Conservation (phyloP, 37 sponge, comb jelly and placozoan species). For the Bolinopsis microptera region DNA sequence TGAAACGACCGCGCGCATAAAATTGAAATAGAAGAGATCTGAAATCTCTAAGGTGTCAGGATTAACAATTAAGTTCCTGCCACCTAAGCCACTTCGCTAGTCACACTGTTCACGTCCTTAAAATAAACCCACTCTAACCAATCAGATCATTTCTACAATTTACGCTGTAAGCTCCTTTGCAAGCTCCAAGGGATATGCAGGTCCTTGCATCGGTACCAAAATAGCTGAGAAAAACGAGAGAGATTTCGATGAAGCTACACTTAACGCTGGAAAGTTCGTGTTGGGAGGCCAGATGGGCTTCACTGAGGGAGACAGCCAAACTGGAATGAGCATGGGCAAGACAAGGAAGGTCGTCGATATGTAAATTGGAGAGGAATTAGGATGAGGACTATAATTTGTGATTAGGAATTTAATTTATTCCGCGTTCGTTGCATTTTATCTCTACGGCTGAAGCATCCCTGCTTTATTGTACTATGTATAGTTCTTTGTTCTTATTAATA, state of each 20-base stretch:
- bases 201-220: conserved; percentile 79
- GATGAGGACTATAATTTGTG: too few species aligned
- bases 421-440: neutral
- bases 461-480: too few species aligned
- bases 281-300: conserved; percentile 90
- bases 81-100: neutral
- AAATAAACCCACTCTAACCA: neutral
- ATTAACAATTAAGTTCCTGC: too few species aligned
- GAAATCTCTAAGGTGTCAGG: too few species aligned
- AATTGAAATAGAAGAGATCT: too few species aligned
- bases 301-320: conserved; percentile 87
- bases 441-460: neutral
- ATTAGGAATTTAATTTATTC: neutral
- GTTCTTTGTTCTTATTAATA: too few species aligned
- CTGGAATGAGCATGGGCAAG: conserved; percentile 72
- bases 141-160: neutral
- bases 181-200: conserved; percentile 68
- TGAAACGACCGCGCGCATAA: too few species aligned
- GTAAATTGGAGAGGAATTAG: neutral
- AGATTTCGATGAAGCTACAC: conserved; percentile 77
- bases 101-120: neutral
- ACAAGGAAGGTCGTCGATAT: neutral
- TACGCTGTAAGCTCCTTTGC: conserved; percentile 34
- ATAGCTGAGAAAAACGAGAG: conserved; percentile 73
- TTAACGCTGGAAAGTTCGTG: conserved; percentile 79